Evolutionary conservation across 1,140 invertebrate species (phyloP), one percentile per base, ranked within the genome.

Genomic region (Heliconius eleuchia): DNA sequence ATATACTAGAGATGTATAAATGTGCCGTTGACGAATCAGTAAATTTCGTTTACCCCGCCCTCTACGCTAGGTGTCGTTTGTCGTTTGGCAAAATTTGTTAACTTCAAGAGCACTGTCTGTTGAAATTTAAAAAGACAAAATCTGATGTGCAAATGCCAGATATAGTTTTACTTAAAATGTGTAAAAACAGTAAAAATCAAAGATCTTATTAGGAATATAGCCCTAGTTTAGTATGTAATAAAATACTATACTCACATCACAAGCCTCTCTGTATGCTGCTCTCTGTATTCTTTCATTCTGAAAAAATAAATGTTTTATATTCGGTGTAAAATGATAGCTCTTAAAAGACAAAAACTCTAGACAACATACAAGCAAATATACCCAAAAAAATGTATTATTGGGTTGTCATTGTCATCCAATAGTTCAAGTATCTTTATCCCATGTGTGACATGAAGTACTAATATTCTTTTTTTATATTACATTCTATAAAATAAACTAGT

Each of bases 341-440:
- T 27, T n/a, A 60, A 66, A 5, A 66, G 19, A 66, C 13, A 16
- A 23, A 27, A 66, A 66, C 9, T 66, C 27, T 11, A 27, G n/a
- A 66, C 60, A 27, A 66, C 4, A 66, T 66, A 27, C 27, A 66
- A 66, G 60, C 60, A 30, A 66, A 13, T 27, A 66, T 66, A 66
- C 60, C 60, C 60, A 66, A 66, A n/a, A 23, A 60, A 60, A 23
- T 60, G n/a, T 9, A 60, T 60, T 60, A 27, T n/a, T 60, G 23
- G n/a, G 42, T 16, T 46, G 42, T 46, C 13, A 46, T 46, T 16
- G 13, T 16, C n/a, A n/a, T 60, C 57, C 57, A 60, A 66, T 27
- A 66, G 60, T 66, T 66, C 60, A 72, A 72, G 30, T 9, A n/a
- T 72, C 39, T 72, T 72, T 39, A 72, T 39, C 71, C 30, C 34